Evolutionary conservation across 2,797 vertebrate species (phyloP).

Genomic region (Tapirus indicus): DNA sequence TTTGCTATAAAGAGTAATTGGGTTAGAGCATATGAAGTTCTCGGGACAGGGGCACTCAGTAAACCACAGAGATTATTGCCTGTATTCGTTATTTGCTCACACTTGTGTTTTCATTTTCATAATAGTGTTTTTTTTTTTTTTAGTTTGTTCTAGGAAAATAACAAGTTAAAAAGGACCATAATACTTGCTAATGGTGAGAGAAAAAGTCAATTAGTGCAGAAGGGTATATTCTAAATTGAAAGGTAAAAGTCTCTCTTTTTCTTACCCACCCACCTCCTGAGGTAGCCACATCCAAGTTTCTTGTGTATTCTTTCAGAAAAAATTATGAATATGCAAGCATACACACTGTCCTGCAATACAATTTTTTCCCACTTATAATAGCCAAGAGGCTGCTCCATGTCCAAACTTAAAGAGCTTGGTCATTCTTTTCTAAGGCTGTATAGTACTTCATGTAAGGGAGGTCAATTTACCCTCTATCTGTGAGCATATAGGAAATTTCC

Average conservation of each 20-base stretch:
- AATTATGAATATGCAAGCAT: not conserved
- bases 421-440: not conserved
- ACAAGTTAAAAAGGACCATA: not conserved
- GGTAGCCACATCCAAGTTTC: not conserved
- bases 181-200: not conserved
- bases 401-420: not conserved
- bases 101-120: not conserved
- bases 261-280: not conserved
- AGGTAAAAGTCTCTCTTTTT: not conserved
- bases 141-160: slow-evolving; percentile 43
- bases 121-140: not conserved
- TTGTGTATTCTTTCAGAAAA: not conserved
- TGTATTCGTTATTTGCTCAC: not conserved
- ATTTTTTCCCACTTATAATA: not conserved
- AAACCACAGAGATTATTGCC: not conserved
- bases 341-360: not conserved
- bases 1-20: not conserved
- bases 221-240: not conserved
- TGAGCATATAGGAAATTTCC: not conserved
- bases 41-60: not conserved
- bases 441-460: not conserved
- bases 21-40: not conserved
- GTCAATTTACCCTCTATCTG: not conserved
- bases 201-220: not conserved
- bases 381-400: not conserved